Conservation (phyloP, 2,888 invertebrate species). For the Eupithecia inturbata region DNA sequence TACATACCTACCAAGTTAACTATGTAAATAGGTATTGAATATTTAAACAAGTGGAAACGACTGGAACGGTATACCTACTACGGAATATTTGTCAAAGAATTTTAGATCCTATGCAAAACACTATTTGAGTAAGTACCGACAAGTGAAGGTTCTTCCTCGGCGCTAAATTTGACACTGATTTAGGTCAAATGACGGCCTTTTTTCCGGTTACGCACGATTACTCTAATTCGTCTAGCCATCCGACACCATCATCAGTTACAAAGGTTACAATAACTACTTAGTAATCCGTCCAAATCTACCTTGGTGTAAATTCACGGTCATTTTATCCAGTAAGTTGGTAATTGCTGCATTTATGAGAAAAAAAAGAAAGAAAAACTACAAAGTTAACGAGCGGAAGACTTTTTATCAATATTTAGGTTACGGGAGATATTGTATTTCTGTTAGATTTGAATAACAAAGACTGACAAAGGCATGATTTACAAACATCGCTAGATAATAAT, state of each 20-base stretch:
- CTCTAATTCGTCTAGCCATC: slow-evolving; percentile 60
- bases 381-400: slow-evolving; percentile 39
- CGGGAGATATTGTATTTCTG: slow-evolving; percentile 19
- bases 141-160: slow-evolving; percentile 58
- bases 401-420: slow-evolving; percentile 36
- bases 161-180: slow-evolving; percentile 67
- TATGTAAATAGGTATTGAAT: not conserved
- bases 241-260: slow-evolving; percentile 70
- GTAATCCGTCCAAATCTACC: slow-evolving; percentile 3
- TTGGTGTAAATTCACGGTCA: slow-evolving; percentile 48
- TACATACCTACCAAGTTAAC: not conserved
- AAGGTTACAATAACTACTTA: slow-evolving; percentile 30
- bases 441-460: slow-evolving; percentile 28
- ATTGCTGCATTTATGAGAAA: slow-evolving; percentile 34
- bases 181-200: slow-evolving; percentile 79
- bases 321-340: slow-evolving; percentile 16
- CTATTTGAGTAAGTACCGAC: slow-evolving; percentile 24
- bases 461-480: not conserved
- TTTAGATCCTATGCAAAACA: not conserved
- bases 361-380: slow-evolving; percentile 24
- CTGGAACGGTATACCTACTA: not conserved
- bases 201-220: slow-evolving; percentile 71
- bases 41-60: not conserved
- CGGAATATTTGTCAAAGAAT: not conserved
- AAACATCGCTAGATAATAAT: not conserved